Evolutionary conservation across 2,888 invertebrate species (phyloP).

Genomic region (Branchellion lobata): DNA sequence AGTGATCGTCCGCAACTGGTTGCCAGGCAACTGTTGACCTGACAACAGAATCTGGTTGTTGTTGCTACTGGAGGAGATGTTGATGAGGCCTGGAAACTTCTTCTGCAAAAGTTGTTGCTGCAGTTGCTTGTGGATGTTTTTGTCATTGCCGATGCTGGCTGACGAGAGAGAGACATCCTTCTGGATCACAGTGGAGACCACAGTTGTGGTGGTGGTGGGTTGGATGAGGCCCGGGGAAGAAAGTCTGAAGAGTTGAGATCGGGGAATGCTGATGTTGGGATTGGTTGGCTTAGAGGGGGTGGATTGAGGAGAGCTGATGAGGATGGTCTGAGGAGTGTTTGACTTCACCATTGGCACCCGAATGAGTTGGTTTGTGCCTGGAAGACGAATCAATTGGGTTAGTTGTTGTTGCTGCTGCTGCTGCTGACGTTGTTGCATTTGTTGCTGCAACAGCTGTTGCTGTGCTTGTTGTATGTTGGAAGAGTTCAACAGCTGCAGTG

Average conservation of each 20-base stretch:
- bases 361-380: constrained; percentile 31
- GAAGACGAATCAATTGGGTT: constrained; percentile 10
- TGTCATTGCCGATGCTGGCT: not conserved
- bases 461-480: constrained; percentile 5
- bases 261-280: not conserved
- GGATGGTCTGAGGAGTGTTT: constrained; percentile 12
- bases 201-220: not conserved
- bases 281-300: not conserved
- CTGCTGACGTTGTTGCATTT: constrained; percentile 19
- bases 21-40: not conserved
- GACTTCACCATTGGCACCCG: constrained; percentile 4
- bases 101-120: constrained; percentile 2
- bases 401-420: constrained; percentile 42
- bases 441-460: not conserved
- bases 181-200: not conserved
- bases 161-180: constrained; percentile 2
- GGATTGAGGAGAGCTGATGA: constrained; percentile 8
- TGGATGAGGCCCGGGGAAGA: not conserved
- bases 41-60: constrained; percentile 15
- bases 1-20: not conserved
- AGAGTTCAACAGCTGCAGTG: constrained; percentile 24
- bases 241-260: constrained; percentile 7
- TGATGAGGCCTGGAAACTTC: not conserved
- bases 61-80: not conserved
- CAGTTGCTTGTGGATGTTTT: constrained; percentile 1